phyloP scores from a whole-genome alignment of 2,113 vertebrate genomes.

The Nannospalax galili region DNA sequence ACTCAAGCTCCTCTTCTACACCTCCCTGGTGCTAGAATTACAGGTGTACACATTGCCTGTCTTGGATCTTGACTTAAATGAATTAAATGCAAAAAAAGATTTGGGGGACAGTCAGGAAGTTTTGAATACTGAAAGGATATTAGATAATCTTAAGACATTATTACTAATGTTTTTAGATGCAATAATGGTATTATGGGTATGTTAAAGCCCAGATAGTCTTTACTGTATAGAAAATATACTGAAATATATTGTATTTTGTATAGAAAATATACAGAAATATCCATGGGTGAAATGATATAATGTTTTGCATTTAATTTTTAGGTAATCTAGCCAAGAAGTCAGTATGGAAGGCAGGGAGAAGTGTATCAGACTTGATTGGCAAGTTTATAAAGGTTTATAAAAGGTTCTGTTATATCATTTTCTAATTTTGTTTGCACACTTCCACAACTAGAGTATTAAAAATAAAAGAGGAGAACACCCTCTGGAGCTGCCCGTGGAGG shows the following conservation, averaged over 20 bases:
- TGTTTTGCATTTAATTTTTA: not conserved
- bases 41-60: not conserved
- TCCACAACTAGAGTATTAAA: slow-evolving; percentile 25
- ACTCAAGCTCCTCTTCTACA: too few species aligned
- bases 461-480: not conserved
- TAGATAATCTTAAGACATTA: slow-evolving; percentile 11
- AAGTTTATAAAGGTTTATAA: not conserved
- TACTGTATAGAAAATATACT: slow-evolving; percentile 42
- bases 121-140: not conserved
- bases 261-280: slow-evolving; percentile 28
- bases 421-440: slow-evolving; percentile 14
- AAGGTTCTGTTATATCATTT: not conserved
- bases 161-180: slow-evolving; percentile 30
- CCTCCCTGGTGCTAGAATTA: not conserved
- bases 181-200: not conserved
- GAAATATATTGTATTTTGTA: too few species aligned
- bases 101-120: not conserved
- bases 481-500: not conserved
- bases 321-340: not conserved
- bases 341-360: not conserved
- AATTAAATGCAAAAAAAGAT: slow-evolving; percentile 15
- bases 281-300: not conserved
- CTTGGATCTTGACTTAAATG: slow-evolving; percentile 39
- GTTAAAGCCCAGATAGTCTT: not conserved
- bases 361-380: not conserved